Evolutionary conservation across 2,113 vertebrate species (phyloP).

Genomic region (Percopsis transmontana): DNA sequence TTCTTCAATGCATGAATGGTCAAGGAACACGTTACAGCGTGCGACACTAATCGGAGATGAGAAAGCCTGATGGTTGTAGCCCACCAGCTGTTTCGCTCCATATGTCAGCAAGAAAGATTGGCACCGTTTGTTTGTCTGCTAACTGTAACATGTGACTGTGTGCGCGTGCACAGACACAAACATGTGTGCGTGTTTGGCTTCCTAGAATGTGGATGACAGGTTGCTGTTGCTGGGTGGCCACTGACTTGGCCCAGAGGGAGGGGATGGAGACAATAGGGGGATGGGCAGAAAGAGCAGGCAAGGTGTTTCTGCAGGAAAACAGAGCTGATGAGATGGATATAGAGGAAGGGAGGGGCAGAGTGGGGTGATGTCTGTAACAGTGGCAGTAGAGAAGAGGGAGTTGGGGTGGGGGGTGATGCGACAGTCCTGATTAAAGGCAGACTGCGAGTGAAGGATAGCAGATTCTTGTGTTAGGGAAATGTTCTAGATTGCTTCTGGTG

Average conservation of each 20-base stretch:
- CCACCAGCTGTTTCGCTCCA: not conserved
- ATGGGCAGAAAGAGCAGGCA: slow-evolving; percentile 12
- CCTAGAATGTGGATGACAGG: slow-evolving; percentile 42
- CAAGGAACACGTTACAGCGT: not conserved
- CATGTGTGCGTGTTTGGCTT: slow-evolving; percentile 3
- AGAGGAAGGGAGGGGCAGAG: slow-evolving; percentile 25
- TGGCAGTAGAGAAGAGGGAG: slow-evolving; percentile 8
- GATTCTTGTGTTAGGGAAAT: slow-evolving; percentile 28
- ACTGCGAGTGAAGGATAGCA: slow-evolving; percentile 18
- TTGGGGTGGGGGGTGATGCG: slow-evolving; percentile 27
- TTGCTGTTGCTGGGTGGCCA: slow-evolving; percentile 58
- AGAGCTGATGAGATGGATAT: not conserved
- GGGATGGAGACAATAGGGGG: slow-evolving; percentile 52
- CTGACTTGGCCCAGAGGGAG: slow-evolving; percentile 37
- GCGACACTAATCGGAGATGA: no score
- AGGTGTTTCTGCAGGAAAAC: slow-evolving; percentile 32
- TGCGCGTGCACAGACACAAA: not conserved
- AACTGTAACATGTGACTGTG: not conserved
- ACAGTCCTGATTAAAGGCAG: slow-evolving; percentile 51
- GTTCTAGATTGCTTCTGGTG: slow-evolving; percentile 8
- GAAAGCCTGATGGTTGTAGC: not conserved
- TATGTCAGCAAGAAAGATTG: slow-evolving; percentile 18
- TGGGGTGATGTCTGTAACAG: slow-evolving; percentile 14
- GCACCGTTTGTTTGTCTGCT: slow-evolving; percentile 15
- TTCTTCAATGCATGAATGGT: not conserved